These are phyloP conservation scores for Iselma pallidipennis DNA, from an alignment of 2,888 invertebrate species.

Conservation along the genomic window DNA sequence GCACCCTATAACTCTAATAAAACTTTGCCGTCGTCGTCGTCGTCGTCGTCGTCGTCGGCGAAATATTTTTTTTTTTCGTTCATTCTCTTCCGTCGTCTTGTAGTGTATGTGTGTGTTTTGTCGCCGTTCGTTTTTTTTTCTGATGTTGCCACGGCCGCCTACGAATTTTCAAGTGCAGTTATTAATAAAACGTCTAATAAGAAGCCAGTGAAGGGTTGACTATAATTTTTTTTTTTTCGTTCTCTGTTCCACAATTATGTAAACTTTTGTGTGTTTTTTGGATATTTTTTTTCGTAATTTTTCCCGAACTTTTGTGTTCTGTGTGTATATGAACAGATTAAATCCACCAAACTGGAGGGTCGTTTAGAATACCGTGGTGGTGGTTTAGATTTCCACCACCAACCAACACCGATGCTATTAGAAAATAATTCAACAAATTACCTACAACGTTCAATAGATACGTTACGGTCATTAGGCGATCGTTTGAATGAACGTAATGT, in stretches of 20 bases:
- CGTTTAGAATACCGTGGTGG: conserved; percentile 54
- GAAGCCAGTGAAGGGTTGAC: too few species aligned
- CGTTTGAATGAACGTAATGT: conserved; percentile 54
- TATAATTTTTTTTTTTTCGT: not conserved
- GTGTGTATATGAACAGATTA: not conserved
- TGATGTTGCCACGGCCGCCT: not conserved
- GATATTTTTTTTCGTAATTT: not conserved
- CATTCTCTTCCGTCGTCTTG: too few species aligned
- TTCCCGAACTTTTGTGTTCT: too few species aligned
- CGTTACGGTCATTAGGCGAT: conserved; percentile 53
- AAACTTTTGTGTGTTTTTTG: not conserved
- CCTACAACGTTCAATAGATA: conserved; percentile 55
- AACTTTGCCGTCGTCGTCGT: too few species aligned
- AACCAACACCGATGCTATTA: conserved; percentile 48
- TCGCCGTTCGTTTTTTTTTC: not conserved
- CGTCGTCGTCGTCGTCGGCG: too few species aligned
- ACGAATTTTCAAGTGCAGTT: not conserved
- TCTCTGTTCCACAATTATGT: conserved; percentile 2
- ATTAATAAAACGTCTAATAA: not conserved
- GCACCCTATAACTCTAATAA: too few species aligned
- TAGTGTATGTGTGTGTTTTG: not conserved
- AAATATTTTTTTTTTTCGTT: too few species aligned
- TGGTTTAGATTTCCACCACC: conserved; percentile 56
- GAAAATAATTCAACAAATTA: conserved; percentile 52
- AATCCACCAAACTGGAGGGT: conserved; percentile 50